Evolutionary conservation across 2,888 invertebrate species (phyloP).

Genomic region (Cephalotes varians): DNA sequence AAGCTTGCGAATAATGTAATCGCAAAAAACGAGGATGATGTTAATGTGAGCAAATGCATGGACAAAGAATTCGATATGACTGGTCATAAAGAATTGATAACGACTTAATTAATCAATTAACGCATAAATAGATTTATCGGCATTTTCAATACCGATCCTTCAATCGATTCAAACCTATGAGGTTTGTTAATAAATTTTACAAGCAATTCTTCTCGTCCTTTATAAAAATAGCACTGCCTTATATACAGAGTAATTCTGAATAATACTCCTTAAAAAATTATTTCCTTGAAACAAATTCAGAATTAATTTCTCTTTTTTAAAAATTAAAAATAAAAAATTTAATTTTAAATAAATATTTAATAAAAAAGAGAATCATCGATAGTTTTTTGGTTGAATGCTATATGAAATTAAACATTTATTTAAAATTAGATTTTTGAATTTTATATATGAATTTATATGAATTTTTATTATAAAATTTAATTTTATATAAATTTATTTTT

Average conservation of each 20-base stretch:
- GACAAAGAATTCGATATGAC: neutral
- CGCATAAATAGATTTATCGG: slow-evolving; percentile 1
- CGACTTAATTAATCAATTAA: slow-evolving; percentile 18
- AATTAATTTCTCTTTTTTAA: neutral
- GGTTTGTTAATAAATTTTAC: slow-evolving; percentile 18
- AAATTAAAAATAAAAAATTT: neutral
- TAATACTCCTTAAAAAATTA: neutral
- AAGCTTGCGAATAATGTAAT: neutral
- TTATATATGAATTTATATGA: neutral
- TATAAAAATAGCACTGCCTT: neutral
- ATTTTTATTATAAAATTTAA: no score
- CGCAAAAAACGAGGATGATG: neutral
- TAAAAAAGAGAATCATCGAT: neutral
- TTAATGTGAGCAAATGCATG: neutral
- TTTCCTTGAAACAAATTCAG: neutral
- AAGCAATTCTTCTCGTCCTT: slow-evolving; percentile 9
- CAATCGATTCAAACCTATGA: neutral
- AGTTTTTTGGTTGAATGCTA: neutral
- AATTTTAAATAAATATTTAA: no score
- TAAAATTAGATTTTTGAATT: neutral
- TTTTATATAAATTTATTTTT: neutral
- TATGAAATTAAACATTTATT: neutral
- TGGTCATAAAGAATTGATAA: neutral
- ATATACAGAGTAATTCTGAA: slow-evolving; percentile 14
- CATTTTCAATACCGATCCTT: neutral